Conservation (phyloP, 2,797 vertebrate genomes). For the Epinephelus coioides region DNA sequence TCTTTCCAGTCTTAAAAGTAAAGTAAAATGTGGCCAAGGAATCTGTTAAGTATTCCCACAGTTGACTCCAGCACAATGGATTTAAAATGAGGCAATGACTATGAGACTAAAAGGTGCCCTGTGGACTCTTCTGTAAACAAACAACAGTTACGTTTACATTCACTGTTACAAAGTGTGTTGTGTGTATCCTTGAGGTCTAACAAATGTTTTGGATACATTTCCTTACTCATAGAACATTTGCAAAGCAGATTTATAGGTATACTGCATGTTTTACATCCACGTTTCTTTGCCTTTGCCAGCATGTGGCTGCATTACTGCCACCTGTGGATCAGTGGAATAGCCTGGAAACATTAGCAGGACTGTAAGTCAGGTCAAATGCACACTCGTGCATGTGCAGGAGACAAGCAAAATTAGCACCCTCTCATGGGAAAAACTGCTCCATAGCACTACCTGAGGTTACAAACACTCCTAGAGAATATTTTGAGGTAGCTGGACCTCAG, state of each 20-base stretch:
- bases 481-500: no score
- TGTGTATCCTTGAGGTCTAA: not conserved
- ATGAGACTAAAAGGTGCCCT: not conserved
- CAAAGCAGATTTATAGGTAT: not conserved
- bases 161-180: not conserved
- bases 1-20: conserved; percentile 2
- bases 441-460: not conserved
- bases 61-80: not conserved
- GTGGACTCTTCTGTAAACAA: not conserved
- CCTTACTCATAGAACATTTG: not conserved
- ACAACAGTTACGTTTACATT: not conserved
- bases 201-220: not conserved
- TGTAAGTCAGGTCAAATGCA: not conserved
- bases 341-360: not conserved
- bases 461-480: not conserved
- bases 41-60: not conserved
- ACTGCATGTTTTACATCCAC: not conserved
- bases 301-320: not conserved
- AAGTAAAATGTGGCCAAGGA: not conserved
- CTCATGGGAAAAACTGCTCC: not conserved
- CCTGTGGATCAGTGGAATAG: not conserved
- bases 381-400: not conserved
- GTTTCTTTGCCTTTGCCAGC: not conserved
- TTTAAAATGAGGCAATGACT: not conserved
- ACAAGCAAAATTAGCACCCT: not conserved